Base-by-base conservation (phyloP, 2,888 invertebrate genomes). In the Xestia rhomboidea region DNA sequence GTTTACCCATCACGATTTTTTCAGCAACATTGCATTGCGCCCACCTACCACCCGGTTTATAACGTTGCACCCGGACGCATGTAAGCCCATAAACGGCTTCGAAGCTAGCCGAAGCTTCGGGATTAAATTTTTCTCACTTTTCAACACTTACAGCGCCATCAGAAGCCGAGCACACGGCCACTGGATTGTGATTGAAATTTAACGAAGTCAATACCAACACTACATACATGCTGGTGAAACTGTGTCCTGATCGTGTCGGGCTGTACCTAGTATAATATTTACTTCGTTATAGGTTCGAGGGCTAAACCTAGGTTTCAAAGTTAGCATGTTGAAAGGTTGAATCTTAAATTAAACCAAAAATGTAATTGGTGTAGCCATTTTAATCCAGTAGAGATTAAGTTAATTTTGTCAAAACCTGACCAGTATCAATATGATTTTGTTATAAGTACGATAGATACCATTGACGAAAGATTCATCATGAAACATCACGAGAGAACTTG, bases 111-210 rank as follows among this genome's bases (percentile, higher is more conserved):
- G 44, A 60, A 68, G 75, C 27, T 54, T 15, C 24, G 34, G n/a
- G 5, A 80, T 85, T 66, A 4, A 62, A 67, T 85, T 85, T 74
- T 70, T 81, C 54, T 57, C 76, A 57, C 41, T 69, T 67, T 69
- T 7, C 54, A 69, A 73, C 46, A 73, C 81, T 69, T 67, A 84
- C 15, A 49, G 66, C 60, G 68, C 54, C 66, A 73, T 85, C 74
- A 66, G 6, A 81, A 66, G 75, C 79, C 54, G 81, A 68, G 71
- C 71, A 68, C 49, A 81, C 57, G 44, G 81, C 85, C 85, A 82
- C 81, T 81, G 66, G 63, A 34, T 51, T 73, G 76, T 88, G 71
- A 83, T 82, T 71, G 79, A 64, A 87, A 72, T 74, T 69, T 72
- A 76, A 81, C 54, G 54, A 85, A 74, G 85, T 82, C 66, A 74